These are phyloP conservation scores for Spinus pinus DNA, from an alignment of 2,797 vertebrate genomes.

Conservation along the genomic window DNA sequence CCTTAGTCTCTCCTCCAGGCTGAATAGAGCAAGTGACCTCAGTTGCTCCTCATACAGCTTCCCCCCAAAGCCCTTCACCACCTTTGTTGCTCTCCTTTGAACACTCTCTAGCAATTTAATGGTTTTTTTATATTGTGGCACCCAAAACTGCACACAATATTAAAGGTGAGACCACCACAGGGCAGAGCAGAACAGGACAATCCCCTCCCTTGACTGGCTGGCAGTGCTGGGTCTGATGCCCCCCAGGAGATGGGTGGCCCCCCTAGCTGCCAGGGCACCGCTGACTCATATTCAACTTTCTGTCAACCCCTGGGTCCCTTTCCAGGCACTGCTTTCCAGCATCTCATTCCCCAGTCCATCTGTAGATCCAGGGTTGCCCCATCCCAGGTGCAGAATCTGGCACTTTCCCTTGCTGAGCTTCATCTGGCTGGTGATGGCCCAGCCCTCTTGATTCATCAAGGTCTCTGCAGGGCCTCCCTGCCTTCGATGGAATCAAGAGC, in stretches of 20 bases:
- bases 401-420: background rate
- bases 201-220: background rate
- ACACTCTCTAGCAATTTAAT: background rate
- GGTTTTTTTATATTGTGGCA: background rate
- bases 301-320: background rate
- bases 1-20: background rate
- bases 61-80: background rate
- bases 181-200: background rate
- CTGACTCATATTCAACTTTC: background rate
- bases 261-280: background rate
- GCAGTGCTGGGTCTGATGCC: background rate
- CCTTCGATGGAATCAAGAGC: background rate
- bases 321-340: background rate
- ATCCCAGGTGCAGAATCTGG: background rate
- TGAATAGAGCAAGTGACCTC: background rate
- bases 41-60: background rate
- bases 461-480: background rate
- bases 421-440: background rate
- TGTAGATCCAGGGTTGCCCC: background rate
- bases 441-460: background rate
- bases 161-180: background rate
- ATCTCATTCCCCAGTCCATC: background rate
- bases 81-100: background rate
- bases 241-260: background rate
- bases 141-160: background rate